Conservation (phyloP, 2,797 vertebrate species). For the Rhodeus uyekii region DNA sequence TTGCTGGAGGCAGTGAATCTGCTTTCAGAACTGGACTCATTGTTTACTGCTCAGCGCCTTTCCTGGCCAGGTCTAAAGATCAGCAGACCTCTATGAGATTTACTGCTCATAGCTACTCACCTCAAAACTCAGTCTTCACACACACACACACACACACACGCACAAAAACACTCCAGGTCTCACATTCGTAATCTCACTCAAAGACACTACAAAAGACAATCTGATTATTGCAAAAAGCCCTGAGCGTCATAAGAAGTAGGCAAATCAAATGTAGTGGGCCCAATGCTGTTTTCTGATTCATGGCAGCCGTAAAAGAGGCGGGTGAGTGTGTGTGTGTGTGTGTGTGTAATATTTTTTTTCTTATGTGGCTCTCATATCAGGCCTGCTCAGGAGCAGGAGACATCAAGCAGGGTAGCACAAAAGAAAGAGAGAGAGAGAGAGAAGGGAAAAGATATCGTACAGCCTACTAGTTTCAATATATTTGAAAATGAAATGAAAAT, state of each 20-base stretch:
- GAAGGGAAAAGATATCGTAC: neutral
- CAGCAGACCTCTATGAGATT: constrained; percentile 11
- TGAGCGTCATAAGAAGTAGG: constrained; percentile 43
- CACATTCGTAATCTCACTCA: constrained; percentile 19
- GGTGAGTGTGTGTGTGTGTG: constrained; percentile 36
- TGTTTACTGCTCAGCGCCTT: constrained; percentile 39
- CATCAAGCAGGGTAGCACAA: neutral
- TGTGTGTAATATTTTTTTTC: constrained; percentile 3
- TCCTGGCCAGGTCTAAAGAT: constrained; percentile 27
- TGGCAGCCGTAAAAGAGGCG: constrained; percentile 48
- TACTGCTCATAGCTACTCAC: constrained; percentile 19
- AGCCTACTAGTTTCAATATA: neutral
- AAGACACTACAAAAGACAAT: constrained; percentile 44
- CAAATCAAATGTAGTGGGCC: constrained; percentile 60
- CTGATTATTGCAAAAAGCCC: constrained; percentile 54
- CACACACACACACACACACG: neutral
- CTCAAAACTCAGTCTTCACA: neutral
- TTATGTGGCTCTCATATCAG: constrained; percentile 35
- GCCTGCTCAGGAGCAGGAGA: constrained; percentile 13
- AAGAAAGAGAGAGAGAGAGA: neutral
- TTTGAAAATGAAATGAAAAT: neutral
- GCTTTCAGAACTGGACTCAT: constrained; percentile 12
- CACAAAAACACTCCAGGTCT: neutral
- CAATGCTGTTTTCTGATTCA: constrained; percentile 57
- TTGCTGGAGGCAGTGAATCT: constrained; percentile 17